These are phyloP conservation scores for Plagiodera versicolora DNA, from an alignment of 2,888 invertebrate genomes.

Conservation along the genomic window DNA sequence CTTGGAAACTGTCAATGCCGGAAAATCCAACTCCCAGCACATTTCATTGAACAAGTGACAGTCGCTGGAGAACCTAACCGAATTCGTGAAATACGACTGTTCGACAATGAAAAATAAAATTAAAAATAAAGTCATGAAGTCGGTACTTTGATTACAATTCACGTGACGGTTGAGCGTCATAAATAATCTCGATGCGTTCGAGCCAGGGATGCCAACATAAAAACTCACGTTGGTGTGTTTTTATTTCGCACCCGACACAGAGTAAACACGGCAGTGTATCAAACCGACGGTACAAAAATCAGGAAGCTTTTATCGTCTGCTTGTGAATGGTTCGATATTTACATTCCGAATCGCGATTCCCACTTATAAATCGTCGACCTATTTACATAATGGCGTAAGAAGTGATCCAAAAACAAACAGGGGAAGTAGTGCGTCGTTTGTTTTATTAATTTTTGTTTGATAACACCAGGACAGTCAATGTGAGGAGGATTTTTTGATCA, in stretches of 20 bases:
- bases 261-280: slow-evolving; percentile 16
- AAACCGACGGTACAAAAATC: slow-evolving; percentile 29
- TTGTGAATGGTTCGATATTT: slow-evolving; percentile 41
- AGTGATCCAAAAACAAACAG: neutral
- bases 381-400: slow-evolving; percentile 28
- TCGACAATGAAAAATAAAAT: neutral
- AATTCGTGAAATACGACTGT: slow-evolving; percentile 5
- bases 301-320: slow-evolving; percentile 39
- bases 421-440: neutral
- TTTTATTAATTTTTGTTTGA: no score
- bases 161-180: no score
- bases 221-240: neutral
- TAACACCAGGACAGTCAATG: no score
- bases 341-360: slow-evolving; percentile 31
- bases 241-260: neutral
- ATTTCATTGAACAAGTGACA: slow-evolving; percentile 9
- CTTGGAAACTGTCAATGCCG: slow-evolving; percentile 13
- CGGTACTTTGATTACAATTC: no score
- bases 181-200: no score
- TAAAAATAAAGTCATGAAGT: no score
- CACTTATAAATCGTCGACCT: slow-evolving; percentile 22
- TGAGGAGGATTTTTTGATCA: no score
- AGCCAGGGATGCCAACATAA: no score
- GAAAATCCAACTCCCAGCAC: slow-evolving; percentile 1
- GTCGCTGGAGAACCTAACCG: neutral